These are phyloP conservation scores for Anarrhichthys ocellatus DNA, from an alignment of 2,113 vertebrate species.

Conservation along the genomic window DNA sequence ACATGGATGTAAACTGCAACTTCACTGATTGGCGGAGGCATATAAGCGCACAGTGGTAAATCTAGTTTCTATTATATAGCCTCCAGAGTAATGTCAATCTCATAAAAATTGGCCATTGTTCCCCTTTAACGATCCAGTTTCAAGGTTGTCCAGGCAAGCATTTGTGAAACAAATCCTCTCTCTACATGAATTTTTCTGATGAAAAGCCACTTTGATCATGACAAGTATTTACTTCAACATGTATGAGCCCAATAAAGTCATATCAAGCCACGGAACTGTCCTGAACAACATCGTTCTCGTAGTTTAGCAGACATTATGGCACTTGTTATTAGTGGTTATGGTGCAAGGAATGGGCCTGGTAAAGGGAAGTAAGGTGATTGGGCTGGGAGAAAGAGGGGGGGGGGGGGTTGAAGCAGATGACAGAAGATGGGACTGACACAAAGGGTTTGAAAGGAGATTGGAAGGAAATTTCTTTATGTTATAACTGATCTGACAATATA, in stretches of 20 bases:
- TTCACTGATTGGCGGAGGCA: background rate
- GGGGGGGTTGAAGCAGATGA: background rate
- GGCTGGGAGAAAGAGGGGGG: background rate
- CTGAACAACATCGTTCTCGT: slow-evolving; percentile 39
- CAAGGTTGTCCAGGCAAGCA: background rate
- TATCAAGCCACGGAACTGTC: slow-evolving; percentile 32
- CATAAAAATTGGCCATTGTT: background rate
- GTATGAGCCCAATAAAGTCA: slow-evolving; percentile 60
- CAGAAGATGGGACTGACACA: background rate
- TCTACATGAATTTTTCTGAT: slow-evolving; percentile 2
- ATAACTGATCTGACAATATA: background rate
- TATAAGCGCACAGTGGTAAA: background rate
- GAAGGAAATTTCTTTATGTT: background rate
- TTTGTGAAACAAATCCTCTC: slow-evolving; percentile 6
- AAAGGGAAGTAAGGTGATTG: background rate
- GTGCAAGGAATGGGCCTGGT: slow-evolving; percentile 1
- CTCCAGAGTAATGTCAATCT: background rate
- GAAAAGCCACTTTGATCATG: slow-evolving; percentile 28
- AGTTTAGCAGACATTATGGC: slow-evolving; percentile 52
- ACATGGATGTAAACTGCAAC: background rate
- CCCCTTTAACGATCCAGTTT: background rate
- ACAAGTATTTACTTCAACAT: slow-evolving; percentile 62
- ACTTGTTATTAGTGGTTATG: slow-evolving; percentile 57
- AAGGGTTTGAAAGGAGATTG: background rate
- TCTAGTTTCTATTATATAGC: background rate